phyloP scores from a whole-genome alignment of 2,888 invertebrate species.

The Drosophila ustulata region DNA sequence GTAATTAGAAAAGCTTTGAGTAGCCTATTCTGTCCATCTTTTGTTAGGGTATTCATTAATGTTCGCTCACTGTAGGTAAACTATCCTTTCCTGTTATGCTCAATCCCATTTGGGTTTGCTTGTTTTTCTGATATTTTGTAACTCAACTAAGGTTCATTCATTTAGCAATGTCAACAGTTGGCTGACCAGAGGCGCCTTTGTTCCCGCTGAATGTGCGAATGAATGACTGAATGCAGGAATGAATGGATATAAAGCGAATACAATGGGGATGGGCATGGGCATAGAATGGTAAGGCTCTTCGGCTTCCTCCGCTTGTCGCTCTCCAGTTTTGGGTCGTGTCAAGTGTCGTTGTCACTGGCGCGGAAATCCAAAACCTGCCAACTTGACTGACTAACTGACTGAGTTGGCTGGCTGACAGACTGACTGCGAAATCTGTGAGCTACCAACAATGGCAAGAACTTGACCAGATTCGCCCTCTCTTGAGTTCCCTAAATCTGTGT shows the following conservation, averaged over 20 bases:
- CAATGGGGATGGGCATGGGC: conserved; percentile 1
- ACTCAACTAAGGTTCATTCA: conserved; percentile 71
- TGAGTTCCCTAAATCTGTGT: background rate
- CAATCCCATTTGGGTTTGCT: conserved; percentile 8
- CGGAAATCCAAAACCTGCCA: conserved; percentile 65
- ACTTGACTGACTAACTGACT: conserved; percentile 40
- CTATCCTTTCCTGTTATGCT: conserved; percentile 18
- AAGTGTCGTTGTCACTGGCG: conserved; percentile 67
- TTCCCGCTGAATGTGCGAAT: conserved; percentile 53
- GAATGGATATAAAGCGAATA: conserved; percentile 18
- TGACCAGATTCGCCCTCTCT: conserved; percentile 28
- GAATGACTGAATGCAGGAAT: conserved; percentile 42
- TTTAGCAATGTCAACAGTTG: conserved; percentile 77
- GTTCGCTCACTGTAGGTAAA: background rate
- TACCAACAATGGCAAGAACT: conserved; percentile 43
- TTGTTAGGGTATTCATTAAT: conserved; percentile 3
- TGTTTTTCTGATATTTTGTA: conserved; percentile 55
- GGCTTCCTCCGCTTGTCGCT: conserved; percentile 30
- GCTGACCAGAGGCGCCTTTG: conserved; percentile 71
- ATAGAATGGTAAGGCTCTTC: conserved; percentile 16
- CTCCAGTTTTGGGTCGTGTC: conserved; percentile 66
- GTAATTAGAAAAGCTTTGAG: background rate
- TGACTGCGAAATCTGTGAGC: conserved; percentile 62
- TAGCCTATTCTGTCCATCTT: background rate
- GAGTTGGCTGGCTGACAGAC: conserved; percentile 34